Evolutionary conservation across 2,797 vertebrate species (phyloP).

Genomic region (Brotula barbata): DNA sequence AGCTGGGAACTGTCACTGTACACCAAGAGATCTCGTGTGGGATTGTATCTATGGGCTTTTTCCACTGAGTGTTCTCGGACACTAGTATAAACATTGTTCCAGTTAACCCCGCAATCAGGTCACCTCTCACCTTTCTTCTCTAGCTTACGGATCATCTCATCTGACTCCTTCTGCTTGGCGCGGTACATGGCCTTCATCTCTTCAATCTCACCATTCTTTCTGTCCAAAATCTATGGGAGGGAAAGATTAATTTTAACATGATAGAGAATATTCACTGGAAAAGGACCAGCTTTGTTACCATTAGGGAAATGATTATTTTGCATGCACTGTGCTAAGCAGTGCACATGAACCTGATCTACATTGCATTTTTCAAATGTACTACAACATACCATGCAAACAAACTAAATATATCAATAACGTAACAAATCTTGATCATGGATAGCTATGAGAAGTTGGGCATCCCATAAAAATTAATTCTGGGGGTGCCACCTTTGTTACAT

Average conservation of each 20-base stretch:
- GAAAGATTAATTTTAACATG: constrained; percentile 17
- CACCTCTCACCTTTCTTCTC: constrained; percentile 91
- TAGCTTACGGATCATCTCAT: constrained; percentile 85
- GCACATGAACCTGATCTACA: no score
- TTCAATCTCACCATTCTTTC: constrained; percentile 93
- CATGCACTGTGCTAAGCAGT: not conserved
- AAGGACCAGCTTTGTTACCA: not conserved
- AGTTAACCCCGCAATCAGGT: constrained; percentile 34
- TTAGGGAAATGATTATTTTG: not conserved
- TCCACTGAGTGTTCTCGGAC: constrained; percentile 68
- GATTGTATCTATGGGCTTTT: constrained; percentile 56
- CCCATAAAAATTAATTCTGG: no score
- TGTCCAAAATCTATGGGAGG: constrained; percentile 86
- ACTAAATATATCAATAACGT: no score
- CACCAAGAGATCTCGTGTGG: constrained; percentile 39
- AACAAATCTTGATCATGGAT: not conserved
- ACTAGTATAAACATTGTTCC: constrained; percentile 66
- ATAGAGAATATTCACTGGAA: not conserved
- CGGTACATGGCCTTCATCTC: constrained; percentile 84
- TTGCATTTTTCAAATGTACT: not conserved
- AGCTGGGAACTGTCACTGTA: constrained; percentile 66
- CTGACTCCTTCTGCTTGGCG: constrained; percentile 86
- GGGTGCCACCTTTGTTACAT: no score
- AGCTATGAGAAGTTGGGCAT: not conserved
- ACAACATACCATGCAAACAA: not conserved